Evolutionary conservation across 1,140 invertebrate species (phyloP).

Genomic region (Calliopsis andreniformis): DNA sequence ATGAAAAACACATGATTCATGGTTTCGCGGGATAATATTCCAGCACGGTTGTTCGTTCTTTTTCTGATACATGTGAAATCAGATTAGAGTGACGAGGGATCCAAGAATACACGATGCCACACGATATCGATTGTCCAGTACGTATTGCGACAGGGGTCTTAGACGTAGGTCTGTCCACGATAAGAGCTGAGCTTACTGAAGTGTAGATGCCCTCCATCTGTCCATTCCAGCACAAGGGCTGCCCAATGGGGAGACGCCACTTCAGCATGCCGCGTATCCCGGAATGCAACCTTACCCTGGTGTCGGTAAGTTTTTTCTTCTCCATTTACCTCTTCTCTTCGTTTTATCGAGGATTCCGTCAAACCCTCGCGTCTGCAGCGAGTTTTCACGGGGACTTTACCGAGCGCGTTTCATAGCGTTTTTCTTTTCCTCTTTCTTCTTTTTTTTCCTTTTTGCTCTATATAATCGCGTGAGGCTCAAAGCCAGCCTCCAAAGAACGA

Average conservation of each 20-base stretch:
- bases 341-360: slow-evolving; percentile 61
- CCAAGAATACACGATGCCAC: slow-evolving; percentile 12
- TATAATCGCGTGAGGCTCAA: neutral
- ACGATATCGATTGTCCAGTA: slow-evolving; percentile 51
- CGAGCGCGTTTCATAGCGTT: slow-evolving; percentile 25
- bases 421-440: too few species aligned
- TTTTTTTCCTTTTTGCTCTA: too few species aligned
- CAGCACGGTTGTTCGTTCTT: neutral
- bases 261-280: slow-evolving; percentile 91
- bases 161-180: slow-evolving; percentile 72
- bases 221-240: slow-evolving; percentile 94
- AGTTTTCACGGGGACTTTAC: slow-evolving; percentile 32
- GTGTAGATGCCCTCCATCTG: slow-evolving; percentile 86
- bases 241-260: slow-evolving; percentile 92
- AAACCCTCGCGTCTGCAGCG: slow-evolving; percentile 30
- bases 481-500: neutral
- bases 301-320: slow-evolving; percentile 88
- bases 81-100: neutral
- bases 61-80: neutral
- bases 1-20: too few species aligned
- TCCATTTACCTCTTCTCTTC: slow-evolving; percentile 57
- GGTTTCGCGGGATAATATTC: too few species aligned
- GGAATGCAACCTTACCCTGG: slow-evolving; percentile 94
- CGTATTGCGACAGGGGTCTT: slow-evolving; percentile 72
- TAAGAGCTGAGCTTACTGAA: slow-evolving; percentile 82